phyloP scores from a whole-genome alignment of 2,113 vertebrate species.

The Danio rerio region GRCz12tu NC_133176.1:11260001-11260500 shows the following conservation, averaged over 20 bases:
- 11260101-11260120: constrained; percentile 88
- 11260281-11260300: constrained; percentile 73
- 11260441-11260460: background rate
- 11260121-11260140: constrained; percentile 70
- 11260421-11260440: background rate
- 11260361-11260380: background rate
- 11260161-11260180: background rate
- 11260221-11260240: constrained; percentile 87
- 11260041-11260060: constrained; percentile 96
- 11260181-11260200: background rate
- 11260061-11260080: constrained; percentile 93
- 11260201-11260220: constrained; percentile 79
- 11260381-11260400: background rate
- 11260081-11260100: constrained; percentile 82
- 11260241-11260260: constrained; percentile 67
- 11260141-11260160: background rate
- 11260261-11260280: constrained; percentile 59
- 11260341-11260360: constrained; percentile 87
- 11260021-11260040: constrained; percentile 91
- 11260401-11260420: background rate
- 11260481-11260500: too few relatives aligned
- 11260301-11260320: constrained; percentile 90
- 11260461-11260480: too few relatives aligned
- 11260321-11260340: constrained; percentile 86
- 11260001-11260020: constrained; percentile 86